Percentiles rank a stretch among this genome's conserved stretches.
phyloP scores from a whole-genome alignment of 1,140 invertebrate species.

The Condylostylus longicornis region DNA sequence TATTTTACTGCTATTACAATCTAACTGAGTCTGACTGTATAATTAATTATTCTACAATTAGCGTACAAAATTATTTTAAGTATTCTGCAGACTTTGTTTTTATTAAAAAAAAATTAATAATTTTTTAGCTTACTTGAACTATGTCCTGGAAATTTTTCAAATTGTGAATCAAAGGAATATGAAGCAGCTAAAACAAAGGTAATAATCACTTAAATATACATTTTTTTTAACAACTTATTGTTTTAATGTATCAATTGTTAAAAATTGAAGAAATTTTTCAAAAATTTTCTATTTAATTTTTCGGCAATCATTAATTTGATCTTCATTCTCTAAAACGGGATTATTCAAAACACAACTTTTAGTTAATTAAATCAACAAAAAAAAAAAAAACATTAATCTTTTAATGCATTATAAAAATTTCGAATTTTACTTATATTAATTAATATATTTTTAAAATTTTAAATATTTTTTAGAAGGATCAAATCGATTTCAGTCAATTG shows the following conservation, averaged over 20 bases:
- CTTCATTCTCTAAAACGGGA: no score
- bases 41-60: not conserved
- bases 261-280: no score
- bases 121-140: not conserved
- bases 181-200: not conserved
- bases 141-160: not conserved
- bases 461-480: slow-evolving; percentile 16
- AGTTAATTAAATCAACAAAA: not conserved
- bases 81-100: not conserved
- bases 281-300: no score
- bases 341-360: not conserved
- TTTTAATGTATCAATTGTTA: no score
- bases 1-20: no score
- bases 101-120: not conserved
- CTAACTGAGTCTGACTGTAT: no score
- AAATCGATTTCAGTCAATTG: slow-evolving; percentile 24
- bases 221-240: no score
- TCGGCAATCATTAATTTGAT: no score
- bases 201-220: not conserved
- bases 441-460: not conserved
- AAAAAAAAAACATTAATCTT: not conserved
- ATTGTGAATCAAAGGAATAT: slow-evolving; percentile 1
- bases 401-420: not conserved
- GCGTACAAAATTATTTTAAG: not conserved
- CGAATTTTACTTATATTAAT: not conserved